Evolutionary conservation across 2,113 vertebrate species (phyloP), one percentile per base, ranked within the genome.

Genomic region (Terrapene triunguis): DNA sequence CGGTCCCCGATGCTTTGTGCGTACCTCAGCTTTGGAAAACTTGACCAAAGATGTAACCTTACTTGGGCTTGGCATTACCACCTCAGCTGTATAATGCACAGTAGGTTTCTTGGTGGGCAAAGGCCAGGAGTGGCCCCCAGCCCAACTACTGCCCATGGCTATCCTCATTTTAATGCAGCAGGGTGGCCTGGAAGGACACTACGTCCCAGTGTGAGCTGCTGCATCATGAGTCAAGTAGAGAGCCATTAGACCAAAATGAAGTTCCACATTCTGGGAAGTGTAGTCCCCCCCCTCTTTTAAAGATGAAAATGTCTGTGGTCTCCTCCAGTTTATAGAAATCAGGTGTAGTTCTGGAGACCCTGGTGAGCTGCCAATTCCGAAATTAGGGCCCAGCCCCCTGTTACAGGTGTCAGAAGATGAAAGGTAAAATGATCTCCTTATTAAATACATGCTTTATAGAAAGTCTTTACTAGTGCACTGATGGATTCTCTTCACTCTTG

Each of bases 251-350:
- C 89, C 59, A 29, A 29, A 13, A 62, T 62, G 27, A 62, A 62
- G 29, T 29, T 59, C 10, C 25, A 29, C 95, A 53, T n/a, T 89
- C 79, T 72, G 88, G 91, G 80, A 2, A 17, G 9, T 42, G 7
- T 47, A 57, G 74, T 59, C 50, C 62, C 87, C 84, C 50, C 13
- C 93, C 74, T 35, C 0, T 24, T 21, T 47, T 53, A 47, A 57
- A 92, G 92, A 50, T 14, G 17, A 87, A 86, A 92, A 83, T 35
- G n/a, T n/a, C 88, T 85, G 65, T 11, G 4, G 47, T 89, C 92
- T 95, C 47, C 11, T 84, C 44, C 57, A 42, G 76, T 14, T 69
- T 93, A 74, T 89, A 92, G 78, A 89, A 91, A 51, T 72, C 3
- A 42, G 76, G 32, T n/a, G 51, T 65, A 57, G 78, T 32, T 16